Evolutionary conservation across 2,113 vertebrate species (phyloP).

Genomic region (Desmodus rotundus): DNA sequence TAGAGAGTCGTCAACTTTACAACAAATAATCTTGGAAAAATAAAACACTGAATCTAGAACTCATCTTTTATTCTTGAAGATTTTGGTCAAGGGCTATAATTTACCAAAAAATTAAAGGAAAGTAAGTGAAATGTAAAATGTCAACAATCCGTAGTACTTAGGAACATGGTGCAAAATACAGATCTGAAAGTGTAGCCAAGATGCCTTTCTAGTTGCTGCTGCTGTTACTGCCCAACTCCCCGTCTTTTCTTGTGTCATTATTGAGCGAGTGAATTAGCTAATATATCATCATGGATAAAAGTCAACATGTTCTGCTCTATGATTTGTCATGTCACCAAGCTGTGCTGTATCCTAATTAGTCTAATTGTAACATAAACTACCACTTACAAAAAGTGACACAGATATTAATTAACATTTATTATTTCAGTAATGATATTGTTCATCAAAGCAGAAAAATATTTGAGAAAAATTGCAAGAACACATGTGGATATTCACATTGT

Average conservation of each 20-base stretch:
- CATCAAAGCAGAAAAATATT: conserved; percentile 70
- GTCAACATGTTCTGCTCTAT: conserved; percentile 75
- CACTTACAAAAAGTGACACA: conserved; percentile 78
- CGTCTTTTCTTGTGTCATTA: conserved; percentile 45
- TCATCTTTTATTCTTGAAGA: not conserved
- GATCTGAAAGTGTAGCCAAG: conserved; percentile 58
- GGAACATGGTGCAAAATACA: conserved; percentile 59
- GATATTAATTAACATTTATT: conserved; percentile 82
- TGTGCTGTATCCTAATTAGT: conserved; percentile 81
- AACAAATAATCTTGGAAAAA: not conserved
- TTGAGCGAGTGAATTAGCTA: conserved; percentile 78
- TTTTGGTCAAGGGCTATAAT: conserved; percentile 46
- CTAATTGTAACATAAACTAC: conserved; percentile 82
- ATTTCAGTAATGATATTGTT: conserved; percentile 77
- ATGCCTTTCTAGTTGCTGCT: conserved; percentile 62
- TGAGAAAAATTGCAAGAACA: conserved; percentile 47
- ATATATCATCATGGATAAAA: conserved; percentile 81
- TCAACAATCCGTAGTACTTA: conserved; percentile 37
- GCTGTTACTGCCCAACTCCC: not conserved
- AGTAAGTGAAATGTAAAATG: conserved; percentile 62
- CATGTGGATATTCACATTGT: conserved; percentile 41
- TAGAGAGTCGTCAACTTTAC: conserved; percentile 35
- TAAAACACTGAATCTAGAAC: not conserved
- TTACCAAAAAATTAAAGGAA: conserved; percentile 45
- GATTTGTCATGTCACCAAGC: conserved; percentile 81